Conservation (phyloP, 2,888 invertebrate genomes). For the Dasypolia templi region DNA sequence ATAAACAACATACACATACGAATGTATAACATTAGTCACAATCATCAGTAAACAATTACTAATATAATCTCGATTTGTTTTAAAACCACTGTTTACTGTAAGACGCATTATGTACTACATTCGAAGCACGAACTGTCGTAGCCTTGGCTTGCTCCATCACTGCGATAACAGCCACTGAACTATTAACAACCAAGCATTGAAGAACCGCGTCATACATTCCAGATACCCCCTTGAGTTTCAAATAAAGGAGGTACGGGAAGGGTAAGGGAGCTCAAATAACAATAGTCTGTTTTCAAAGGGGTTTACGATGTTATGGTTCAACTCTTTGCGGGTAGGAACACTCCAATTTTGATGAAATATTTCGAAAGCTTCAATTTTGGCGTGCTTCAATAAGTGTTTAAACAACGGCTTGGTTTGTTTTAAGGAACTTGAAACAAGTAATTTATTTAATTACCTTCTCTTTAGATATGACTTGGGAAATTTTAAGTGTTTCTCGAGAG, state of each 20-base stretch:
- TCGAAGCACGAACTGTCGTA: slow-evolving; percentile 75
- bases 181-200: slow-evolving; percentile 59
- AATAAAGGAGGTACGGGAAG: slow-evolving; percentile 28
- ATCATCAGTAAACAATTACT: slow-evolving; percentile 59
- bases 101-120: slow-evolving; percentile 71
- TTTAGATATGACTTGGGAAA: slow-evolving; percentile 22
- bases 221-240: slow-evolving; percentile 22
- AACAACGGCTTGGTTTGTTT: slow-evolving; percentile 44
- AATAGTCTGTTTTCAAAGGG: slow-evolving; percentile 68
- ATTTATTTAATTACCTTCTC: slow-evolving; percentile 51
- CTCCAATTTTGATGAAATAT: slow-evolving; percentile 61
- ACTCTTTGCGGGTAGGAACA: slow-evolving; percentile 65
- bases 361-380: slow-evolving; percentile 50
- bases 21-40: slow-evolving; percentile 33
- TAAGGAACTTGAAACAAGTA: slow-evolving; percentile 46
- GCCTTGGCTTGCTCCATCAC: slow-evolving; percentile 75
- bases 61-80: slow-evolving; percentile 62
- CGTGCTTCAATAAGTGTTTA: slow-evolving; percentile 42
- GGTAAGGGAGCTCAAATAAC: slow-evolving; percentile 55
- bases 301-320: slow-evolving; percentile 70
- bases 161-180: slow-evolving; percentile 72
- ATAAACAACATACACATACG: not conserved
- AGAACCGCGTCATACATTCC: slow-evolving; percentile 32
- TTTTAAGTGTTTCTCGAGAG: slow-evolving; percentile 17
- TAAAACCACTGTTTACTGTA: slow-evolving; percentile 66